Percentiles rank a stretch among this genome's conserved stretches.
Conservation (phyloP, 2,797 vertebrate genomes). For the Microctenopoma stevenorrisi region DNA sequence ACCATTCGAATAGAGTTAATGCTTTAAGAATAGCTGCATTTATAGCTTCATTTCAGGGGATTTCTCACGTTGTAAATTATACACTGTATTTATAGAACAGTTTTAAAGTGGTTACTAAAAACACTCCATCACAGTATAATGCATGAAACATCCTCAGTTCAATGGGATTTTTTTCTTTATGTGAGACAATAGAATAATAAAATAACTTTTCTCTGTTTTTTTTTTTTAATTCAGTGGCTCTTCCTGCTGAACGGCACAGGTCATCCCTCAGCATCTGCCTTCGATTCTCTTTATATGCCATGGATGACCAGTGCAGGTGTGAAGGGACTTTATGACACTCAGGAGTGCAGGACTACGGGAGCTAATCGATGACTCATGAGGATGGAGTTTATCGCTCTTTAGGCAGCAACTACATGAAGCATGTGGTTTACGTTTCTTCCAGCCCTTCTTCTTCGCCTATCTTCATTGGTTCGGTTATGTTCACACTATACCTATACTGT, state of each 20-base stretch:
- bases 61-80: slow-evolving; percentile 37
- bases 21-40: slow-evolving; percentile 47
- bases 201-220: not conserved
- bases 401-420: slow-evolving; percentile 50
- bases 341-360: slow-evolving; percentile 46
- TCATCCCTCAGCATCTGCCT: slow-evolving; percentile 47
- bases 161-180: slow-evolving; percentile 2
- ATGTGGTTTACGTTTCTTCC: slow-evolving; percentile 74
- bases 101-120: slow-evolving; percentile 34
- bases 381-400: slow-evolving; percentile 64
- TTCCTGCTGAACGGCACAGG: slow-evolving; percentile 29
- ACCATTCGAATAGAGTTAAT: slow-evolving; percentile 20
- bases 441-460: slow-evolving; percentile 30
- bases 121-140: slow-evolving; percentile 26
- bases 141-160: slow-evolving; percentile 25
- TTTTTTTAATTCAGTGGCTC: slow-evolving; percentile 14
- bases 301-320: slow-evolving; percentile 61
- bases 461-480: slow-evolving; percentile 45
- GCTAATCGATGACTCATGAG: slow-evolving; percentile 61
- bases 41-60: slow-evolving; percentile 20
- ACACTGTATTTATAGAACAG: slow-evolving; percentile 33
- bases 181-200: not conserved
- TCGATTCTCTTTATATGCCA: slow-evolving; percentile 28
- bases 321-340: slow-evolving; percentile 51
- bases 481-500: not conserved